Conservation (phyloP, 1,140 invertebrate genomes). For the Eueides isabella region DNA sequence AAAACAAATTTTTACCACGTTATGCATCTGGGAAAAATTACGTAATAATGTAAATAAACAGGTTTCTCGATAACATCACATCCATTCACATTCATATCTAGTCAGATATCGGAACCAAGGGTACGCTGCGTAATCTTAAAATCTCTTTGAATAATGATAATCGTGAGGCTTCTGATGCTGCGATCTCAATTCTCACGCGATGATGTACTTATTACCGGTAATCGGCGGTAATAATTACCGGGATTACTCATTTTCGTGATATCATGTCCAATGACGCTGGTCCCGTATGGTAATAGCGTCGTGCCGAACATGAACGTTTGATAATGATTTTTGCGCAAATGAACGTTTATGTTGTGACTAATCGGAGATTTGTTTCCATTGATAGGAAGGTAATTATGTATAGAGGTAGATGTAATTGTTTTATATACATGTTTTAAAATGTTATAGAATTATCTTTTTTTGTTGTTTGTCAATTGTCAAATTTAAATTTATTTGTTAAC, state of each 20-base stretch:
- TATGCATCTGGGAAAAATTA: neutral
- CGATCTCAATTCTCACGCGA: conserved; percentile 43
- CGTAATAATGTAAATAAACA: conserved; percentile 12
- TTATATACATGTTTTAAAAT: neutral
- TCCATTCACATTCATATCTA: conserved; percentile 28
- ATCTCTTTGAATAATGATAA: conserved; percentile 42
- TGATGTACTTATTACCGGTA: conserved; percentile 42
- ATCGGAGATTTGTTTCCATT: conserved; percentile 49
- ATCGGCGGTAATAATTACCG: conserved; percentile 39
- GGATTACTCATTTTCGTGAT: conserved; percentile 52
- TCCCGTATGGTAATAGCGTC: conserved; percentile 53
- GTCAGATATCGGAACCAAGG: conserved; percentile 22
- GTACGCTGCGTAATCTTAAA: conserved; percentile 31
- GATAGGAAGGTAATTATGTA: neutral
- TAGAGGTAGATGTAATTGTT: neutral
- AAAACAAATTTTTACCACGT: neutral
- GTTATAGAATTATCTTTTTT: no score
- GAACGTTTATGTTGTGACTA: conserved; percentile 54
- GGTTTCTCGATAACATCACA: conserved; percentile 9
- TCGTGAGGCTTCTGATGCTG: conserved; percentile 38
- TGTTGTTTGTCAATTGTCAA: no score
- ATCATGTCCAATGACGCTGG: conserved; percentile 44
- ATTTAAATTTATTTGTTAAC: neutral
- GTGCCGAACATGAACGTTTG: conserved; percentile 48
- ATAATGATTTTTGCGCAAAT: conserved; percentile 57